Conservation (phyloP, 2,797 vertebrate species). For the Pachyuromys duprasi region DNA sequence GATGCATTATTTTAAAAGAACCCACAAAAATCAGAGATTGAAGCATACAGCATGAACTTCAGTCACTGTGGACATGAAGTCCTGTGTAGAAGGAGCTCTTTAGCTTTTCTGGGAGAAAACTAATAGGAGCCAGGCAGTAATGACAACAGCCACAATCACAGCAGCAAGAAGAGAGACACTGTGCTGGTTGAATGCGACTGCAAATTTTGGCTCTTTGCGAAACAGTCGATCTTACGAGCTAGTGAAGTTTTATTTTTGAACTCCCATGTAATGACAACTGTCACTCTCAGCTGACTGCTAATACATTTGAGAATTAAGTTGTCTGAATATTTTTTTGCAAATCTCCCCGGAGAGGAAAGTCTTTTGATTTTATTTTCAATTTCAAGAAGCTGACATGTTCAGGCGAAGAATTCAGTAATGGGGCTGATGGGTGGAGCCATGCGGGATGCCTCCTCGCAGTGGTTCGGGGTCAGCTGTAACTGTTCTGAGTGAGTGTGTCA, state of each 20-base stretch:
- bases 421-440: background rate
- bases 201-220: background rate
- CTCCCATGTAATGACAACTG: background rate
- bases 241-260: slow-evolving; percentile 44
- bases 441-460: background rate
- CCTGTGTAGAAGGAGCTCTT: background rate
- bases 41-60: background rate
- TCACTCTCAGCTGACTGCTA: background rate
- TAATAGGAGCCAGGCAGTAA: background rate
- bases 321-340: slow-evolving; percentile 38
- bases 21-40: background rate
- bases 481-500: background rate
- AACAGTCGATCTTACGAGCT: background rate
- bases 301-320: slow-evolving; percentile 37
- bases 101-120: background rate
- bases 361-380: slow-evolving; percentile 57
- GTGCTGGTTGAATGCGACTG: background rate
- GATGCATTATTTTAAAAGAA: background rate
- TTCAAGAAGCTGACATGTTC: slow-evolving; percentile 60
- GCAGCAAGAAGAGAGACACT: background rate
- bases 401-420: background rate
- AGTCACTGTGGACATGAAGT: background rate
- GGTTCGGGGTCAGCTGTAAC: slow-evolving; percentile 15
- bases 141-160: background rate
- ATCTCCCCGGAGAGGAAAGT: background rate